Evolutionary conservation across 2,888 invertebrate genomes (phyloP), one percentile per base, ranked within the genome.

Genomic region (Mimachlamys varia): DNA sequence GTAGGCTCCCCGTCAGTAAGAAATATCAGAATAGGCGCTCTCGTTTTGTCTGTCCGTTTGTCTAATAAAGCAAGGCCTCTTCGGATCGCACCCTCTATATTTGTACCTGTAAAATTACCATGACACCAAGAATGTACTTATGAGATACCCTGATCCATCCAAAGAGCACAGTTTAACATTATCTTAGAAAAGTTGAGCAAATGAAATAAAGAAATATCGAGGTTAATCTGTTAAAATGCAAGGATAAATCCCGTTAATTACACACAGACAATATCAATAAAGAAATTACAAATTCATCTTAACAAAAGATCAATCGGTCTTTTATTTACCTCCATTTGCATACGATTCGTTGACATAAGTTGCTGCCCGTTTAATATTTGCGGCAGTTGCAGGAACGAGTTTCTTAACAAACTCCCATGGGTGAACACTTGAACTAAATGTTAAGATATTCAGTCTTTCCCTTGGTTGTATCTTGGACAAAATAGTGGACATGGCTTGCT

Each of bases 31-130:
- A 96, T 94, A 2, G 94, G 92, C 0, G 92, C 92, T 19, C 92
- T 22, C 88, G 92, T 92, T 89, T 55, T 44, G 17, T 88, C 58
- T 19, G 50, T 53, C n/a, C 55, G 27, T 0, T 49, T 44, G n/a
- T 44, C 50, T 19, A 98, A 96, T 0, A 97, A 97, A 37, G 97
- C 96, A 5, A 96, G 53, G 15, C 95, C 96, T 1, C 92, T 55
- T 89, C 97, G 96, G 10, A 98, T 95, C 0, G 98, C 98, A 89
- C 97, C 97, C 93, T 97, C 97, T 93, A 98, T 98, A 53, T 94
- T 91, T 4, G 94, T 94, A 87, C 89, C 94, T 94, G 89, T 2
- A 88, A 88, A 88, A 50, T 49, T 13, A 88, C 19, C 13, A 19
- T 53, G 15, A 53, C 44, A 44, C 4, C 7, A 7, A 5, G 3